phyloP scores from a whole-genome alignment of 2,113 vertebrate genomes.

The Callionymus lyra region DNA sequence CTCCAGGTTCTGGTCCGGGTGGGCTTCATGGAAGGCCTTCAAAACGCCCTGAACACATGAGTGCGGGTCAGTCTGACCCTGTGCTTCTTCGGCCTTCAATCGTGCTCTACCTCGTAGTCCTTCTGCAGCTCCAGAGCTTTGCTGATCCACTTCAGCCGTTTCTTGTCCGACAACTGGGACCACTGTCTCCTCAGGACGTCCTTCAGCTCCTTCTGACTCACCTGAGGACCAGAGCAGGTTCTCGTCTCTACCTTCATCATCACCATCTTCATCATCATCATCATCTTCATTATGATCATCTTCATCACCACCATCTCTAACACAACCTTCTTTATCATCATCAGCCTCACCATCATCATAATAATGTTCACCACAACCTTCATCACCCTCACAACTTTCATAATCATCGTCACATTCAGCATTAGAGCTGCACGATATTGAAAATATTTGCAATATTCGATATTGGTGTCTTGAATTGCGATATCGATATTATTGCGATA shows the following conservation, averaged over 20 bases:
- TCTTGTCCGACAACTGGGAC: constrained; percentile 73
- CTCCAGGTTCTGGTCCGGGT: constrained; percentile 62
- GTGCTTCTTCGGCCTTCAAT: background rate
- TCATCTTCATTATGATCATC: too few relatives aligned
- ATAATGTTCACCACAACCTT: background rate
- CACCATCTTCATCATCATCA: background rate
- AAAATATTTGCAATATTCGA: too few relatives aligned
- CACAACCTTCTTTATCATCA: too few relatives aligned
- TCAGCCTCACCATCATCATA: background rate
- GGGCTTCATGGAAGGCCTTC: constrained; percentile 61
- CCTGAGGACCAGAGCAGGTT: constrained; percentile 40
- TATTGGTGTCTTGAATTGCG: too few relatives aligned
- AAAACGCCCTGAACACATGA: constrained; percentile 53
- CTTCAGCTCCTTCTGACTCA: constrained; percentile 73
- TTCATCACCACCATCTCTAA: background rate
- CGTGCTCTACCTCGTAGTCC: constrained; percentile 60
- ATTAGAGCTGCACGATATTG: too few relatives aligned
- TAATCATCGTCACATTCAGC: too few relatives aligned
- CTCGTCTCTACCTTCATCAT: background rate
- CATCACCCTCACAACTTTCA: too few relatives aligned
- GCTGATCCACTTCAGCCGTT: constrained; percentile 74
- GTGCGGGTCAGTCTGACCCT: background rate
- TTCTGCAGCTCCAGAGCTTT: constrained; percentile 76
- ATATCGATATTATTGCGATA: too few relatives aligned
- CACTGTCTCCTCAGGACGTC: constrained; percentile 70